These are phyloP conservation scores for Pseudomyrmex flavicornis DNA, from an alignment of 1,140 invertebrate genomes.

Conservation along the genomic window DNA sequence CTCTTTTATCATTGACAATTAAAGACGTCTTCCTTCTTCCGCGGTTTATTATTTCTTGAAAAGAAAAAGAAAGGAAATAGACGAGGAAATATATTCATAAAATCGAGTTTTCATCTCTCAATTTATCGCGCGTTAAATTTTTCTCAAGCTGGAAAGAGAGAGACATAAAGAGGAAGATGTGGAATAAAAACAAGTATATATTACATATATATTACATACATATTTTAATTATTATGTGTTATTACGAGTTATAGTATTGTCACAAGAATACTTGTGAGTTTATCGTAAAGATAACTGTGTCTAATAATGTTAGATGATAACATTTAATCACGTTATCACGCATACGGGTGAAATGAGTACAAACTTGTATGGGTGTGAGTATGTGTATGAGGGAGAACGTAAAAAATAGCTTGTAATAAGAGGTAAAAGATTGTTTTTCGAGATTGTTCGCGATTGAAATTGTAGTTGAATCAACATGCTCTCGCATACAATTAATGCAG, in stretches of 20 bases:
- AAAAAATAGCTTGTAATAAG: conserved; percentile 42
- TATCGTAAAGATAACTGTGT: conserved; percentile 28
- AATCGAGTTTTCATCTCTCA: too few relatives aligned
- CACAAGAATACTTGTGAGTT: conserved; percentile 17
- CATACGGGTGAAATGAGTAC: conserved; percentile 30
- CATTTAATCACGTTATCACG: conserved; percentile 32
- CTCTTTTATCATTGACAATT: too few relatives aligned
- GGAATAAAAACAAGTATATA: too few relatives aligned
- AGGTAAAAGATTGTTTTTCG: conserved; percentile 6
- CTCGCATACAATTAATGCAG: conserved; percentile 6
- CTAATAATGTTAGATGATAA: conserved; percentile 52
- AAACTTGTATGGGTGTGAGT: conserved; percentile 13
- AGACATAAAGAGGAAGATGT: too few relatives aligned
- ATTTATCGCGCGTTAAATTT: too few relatives aligned
- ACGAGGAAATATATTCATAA: too few relatives aligned
- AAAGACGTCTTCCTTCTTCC: too few relatives aligned
- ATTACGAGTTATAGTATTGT: background rate
- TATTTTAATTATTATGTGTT: too few relatives aligned
- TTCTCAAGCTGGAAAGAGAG: too few relatives aligned
- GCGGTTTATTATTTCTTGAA: too few relatives aligned
- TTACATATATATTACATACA: too few relatives aligned
- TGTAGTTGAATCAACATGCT: conserved; percentile 19
- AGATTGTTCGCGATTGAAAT: background rate
- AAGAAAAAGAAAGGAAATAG: too few relatives aligned
- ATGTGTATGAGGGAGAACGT: background rate